Base-by-base conservation (phyloP, 2,113 vertebrate genomes). In the Xiphias gladius region DNA sequence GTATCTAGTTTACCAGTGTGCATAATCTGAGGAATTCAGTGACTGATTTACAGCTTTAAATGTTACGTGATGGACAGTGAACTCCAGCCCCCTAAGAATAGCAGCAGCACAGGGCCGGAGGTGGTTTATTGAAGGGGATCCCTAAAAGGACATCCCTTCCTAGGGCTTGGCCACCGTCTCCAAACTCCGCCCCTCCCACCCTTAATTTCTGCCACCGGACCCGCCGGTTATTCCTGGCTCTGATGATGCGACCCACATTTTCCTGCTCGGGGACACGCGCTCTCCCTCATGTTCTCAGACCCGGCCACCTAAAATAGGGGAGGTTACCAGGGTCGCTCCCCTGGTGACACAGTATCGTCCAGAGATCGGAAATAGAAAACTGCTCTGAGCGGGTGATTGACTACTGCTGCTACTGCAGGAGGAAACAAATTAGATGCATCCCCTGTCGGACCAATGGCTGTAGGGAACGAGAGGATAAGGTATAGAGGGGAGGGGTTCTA, bases 121-220 rank as follows among this genome's bases (percentile, higher is more conserved):
- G 55, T 30, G 62, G 55, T 43, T 82, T 83, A 83, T 71, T 77
- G 28, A 13, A 43, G 63, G 90, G 93, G 90, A 89, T 87, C 96
- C 97, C 96, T 96, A 97, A 95, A 97, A 96, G 97, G 97, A 94
- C 95, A 96, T 95, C 92, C 93, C 91, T 92, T 66, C 71, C 92
- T 80, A 75, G 78, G 77, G 72, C 26, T 80, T 66, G 75, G 65
- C 58, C 73, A 11, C 8, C 6, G 2, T 43, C 48, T 35, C 26
- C 22, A 26, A 24, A 68, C 69, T 52, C 73, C 41, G 11, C 74
- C 74, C 76, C 37, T 39, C 59, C 63, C 13, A 71, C 70, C 37
- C 9, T 17, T 6, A 6, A 72, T 39, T 64, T 30, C 64, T 73
- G 80, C 66, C 76, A 85, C 70, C 69, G 1, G 55, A 82, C 57